phyloP scores from a whole-genome alignment of 2,888 invertebrate genomes.

The Pyrrhia umbra region DNA sequence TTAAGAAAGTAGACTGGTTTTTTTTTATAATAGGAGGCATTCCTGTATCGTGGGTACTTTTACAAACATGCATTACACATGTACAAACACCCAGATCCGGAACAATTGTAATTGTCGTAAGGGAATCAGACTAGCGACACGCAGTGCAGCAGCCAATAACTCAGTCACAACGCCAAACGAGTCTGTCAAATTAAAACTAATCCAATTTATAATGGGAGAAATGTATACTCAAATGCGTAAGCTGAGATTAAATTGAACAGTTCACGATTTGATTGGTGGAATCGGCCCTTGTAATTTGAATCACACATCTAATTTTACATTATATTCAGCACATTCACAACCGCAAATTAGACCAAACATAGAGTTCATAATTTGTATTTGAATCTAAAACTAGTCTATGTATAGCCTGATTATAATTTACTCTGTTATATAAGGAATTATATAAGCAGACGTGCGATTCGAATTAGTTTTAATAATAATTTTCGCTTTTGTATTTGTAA shows the following conservation, averaged over 20 bases:
- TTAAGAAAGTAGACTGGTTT: too few species aligned
- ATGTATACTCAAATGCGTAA: not conserved
- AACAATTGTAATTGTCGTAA: too few species aligned
- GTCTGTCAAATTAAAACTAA: not conserved
- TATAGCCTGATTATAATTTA: not conserved
- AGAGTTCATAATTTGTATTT: not conserved
- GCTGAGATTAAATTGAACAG: not conserved
- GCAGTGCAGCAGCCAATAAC: too few species aligned
- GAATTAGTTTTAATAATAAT: too few species aligned
- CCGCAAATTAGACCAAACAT: slow-evolving; percentile 1
- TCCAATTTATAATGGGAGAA: not conserved
- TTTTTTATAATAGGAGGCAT: too few species aligned
- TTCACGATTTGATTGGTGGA: not conserved
- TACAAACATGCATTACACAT: too few species aligned
- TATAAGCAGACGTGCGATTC: not conserved
- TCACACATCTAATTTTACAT: not conserved
- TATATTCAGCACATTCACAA: not conserved
- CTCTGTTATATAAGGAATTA: not conserved
- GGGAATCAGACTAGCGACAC: too few species aligned
- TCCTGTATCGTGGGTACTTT: too few species aligned
- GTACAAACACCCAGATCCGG: too few species aligned
- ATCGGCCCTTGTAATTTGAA: not conserved
- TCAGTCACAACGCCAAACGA: too few species aligned
- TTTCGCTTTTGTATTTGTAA: too few species aligned
- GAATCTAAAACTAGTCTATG: not conserved